Evolutionary conservation across 2,888 invertebrate species (phyloP).

Genomic region (Troides oblongomaculatus): DNA sequence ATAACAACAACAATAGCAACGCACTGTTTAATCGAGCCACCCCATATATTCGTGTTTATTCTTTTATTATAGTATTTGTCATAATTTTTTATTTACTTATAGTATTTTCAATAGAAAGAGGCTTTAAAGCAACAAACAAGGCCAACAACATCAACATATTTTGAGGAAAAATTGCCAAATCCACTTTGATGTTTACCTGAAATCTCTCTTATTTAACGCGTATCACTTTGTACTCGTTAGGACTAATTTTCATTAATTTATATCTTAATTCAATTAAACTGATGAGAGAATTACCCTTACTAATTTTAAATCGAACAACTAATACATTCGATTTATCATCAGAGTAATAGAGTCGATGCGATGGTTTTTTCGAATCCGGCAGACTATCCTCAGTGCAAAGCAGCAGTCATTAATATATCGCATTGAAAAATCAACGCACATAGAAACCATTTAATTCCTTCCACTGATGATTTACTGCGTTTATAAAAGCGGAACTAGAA

Average conservation of each 20-base stretch:
- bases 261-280: not conserved
- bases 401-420: slow-evolving; percentile 15
- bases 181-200: too few species aligned
- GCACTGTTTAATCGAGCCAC: too few species aligned
- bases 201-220: too few species aligned
- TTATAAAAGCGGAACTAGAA: slow-evolving; percentile 27
- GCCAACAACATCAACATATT: too few species aligned
- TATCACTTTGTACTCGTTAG: not conserved
- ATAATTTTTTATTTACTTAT: too few species aligned
- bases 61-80: too few species aligned
- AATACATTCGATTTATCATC: not conserved
- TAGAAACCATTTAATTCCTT: slow-evolving; percentile 28
- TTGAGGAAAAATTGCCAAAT: too few species aligned
- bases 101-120: too few species aligned
- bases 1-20: not conserved
- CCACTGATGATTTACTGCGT: slow-evolving; percentile 27
- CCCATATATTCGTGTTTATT: too few species aligned
- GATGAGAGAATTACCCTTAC: not conserved
- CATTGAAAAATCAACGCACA: slow-evolving; percentile 21
- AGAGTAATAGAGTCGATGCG: slow-evolving; percentile 2
- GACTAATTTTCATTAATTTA: not conserved
- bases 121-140: too few species aligned
- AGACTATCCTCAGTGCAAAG: slow-evolving; percentile 1
- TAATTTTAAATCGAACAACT: too few species aligned
- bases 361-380: not conserved